Base-by-base conservation (phyloP, 2,888 invertebrate species). In the Lomographa bimaculata region DNA sequence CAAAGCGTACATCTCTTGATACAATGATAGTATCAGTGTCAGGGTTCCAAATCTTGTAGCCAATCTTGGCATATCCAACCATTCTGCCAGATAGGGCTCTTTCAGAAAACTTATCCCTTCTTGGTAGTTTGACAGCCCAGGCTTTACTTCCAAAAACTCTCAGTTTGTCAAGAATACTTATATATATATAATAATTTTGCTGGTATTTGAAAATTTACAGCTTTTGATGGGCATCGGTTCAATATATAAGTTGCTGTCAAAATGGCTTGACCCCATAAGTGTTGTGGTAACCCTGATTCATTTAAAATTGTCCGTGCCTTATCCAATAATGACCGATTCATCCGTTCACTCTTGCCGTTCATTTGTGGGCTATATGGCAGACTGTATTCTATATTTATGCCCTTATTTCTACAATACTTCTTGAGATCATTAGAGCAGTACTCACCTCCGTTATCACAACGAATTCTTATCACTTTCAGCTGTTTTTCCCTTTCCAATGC, bases 1-100 rank as follows among this genome's bases (percentile, higher is more conserved):
- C 36, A 26, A 47, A 43, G 10, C 32, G 17, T 2, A 39, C 39
- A 35, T 47, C 43, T 33, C 47, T 30, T 1, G 45, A 28, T 10
- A 33, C 5, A 8, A 39, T 18, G 14, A 45, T 35, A 14, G 19
- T 18, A 17, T 50, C 20, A 14, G 7, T 16, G 17, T 40, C 19
- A 2, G 36, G 43, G 5, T 44, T 20, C 46, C 38, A 50, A 12
- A 50, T n/a, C 16, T 24, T 25, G 8, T 46, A 46, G 5, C 46
- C 50, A 18, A 9, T 19, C 21, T 5, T 4, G 19, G 11, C n/a
- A 27, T 48, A 38, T 7, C 47, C 48, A 27, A 51, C 23, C 28
- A 51, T 32, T 25, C 20, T 39, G 6, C 19, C 28, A 17, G 5
- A 1, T 14, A 3, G 32, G 6, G 33, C 43, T 40, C 36, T 36